Percentiles rank a stretch among this genome's conserved stretches.
Evolutionary conservation across 2,888 invertebrate species (phyloP).

Genomic region (Pegoplata infirma): DNA sequence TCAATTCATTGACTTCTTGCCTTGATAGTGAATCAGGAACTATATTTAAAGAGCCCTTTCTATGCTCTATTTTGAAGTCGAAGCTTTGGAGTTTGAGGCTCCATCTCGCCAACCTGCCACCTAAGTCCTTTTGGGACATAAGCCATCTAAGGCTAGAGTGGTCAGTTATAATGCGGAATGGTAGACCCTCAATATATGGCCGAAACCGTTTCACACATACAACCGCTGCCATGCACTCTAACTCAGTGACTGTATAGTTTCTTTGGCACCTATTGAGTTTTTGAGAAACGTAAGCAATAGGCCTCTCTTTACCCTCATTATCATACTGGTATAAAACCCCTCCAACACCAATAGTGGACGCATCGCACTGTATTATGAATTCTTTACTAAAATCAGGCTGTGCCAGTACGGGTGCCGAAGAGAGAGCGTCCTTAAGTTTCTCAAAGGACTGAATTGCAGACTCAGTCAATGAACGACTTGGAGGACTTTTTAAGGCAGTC

Average conservation of each 20-base stretch:
- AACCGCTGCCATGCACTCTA: conserved; percentile 25
- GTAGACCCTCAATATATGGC: conserved; percentile 26
- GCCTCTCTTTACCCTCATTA: conserved; percentile 12
- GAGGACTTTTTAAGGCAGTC: conserved; percentile 20
- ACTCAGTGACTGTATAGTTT: conserved; percentile 28
- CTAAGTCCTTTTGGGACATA: conserved; percentile 26
- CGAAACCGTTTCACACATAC: conserved; percentile 7
- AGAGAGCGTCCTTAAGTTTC: conserved; percentile 26
- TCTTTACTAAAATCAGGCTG: no score
- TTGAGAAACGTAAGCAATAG: conserved; percentile 53
- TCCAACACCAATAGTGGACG: conserved; percentile 34
- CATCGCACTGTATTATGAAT: no score
- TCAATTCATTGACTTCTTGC: not conserved
- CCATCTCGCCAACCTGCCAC: conserved; percentile 15
- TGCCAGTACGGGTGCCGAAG: conserved; percentile 31
- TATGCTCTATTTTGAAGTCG: conserved; percentile 17
- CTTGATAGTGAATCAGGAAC: conserved; percentile 5
- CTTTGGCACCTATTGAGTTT: conserved; percentile 53
- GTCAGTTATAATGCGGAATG: conserved; percentile 29
- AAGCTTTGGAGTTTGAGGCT: no score
- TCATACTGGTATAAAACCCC: conserved; percentile 41
- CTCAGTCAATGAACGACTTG: not conserved
- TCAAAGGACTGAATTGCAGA: conserved; percentile 14
- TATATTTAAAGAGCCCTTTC: conserved; percentile 19
- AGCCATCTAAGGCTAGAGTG: conserved; percentile 29